These are phyloP conservation scores for Pygocentrus nattereri DNA, from an alignment of 2,797 vertebrate genomes.

Conservation along the genomic window DNA sequence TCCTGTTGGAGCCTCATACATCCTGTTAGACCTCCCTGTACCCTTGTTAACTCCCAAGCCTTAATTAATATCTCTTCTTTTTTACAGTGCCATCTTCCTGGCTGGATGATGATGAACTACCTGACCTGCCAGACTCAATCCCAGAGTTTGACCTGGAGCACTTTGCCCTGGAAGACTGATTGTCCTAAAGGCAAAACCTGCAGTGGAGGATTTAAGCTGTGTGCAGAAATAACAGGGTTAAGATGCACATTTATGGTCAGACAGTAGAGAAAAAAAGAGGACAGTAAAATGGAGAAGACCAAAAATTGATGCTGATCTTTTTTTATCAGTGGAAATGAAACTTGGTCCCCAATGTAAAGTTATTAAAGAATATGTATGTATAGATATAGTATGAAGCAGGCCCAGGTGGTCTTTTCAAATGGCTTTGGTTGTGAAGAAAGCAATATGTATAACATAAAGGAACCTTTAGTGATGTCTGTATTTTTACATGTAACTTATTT, in stretches of 20 bases:
- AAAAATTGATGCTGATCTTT: background rate
- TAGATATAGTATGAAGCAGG: background rate
- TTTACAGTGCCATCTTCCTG: slow-evolving; percentile 53
- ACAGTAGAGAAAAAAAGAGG: background rate
- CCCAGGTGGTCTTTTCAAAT: background rate
- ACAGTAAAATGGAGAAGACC: background rate
- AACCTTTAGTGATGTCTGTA: background rate
- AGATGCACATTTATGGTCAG: background rate
- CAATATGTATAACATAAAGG: background rate
- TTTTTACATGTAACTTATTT: slow-evolving; percentile 1
- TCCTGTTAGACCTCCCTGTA: background rate
- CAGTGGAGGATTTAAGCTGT: slow-evolving; percentile 6
- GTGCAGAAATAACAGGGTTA: background rate
- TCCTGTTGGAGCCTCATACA: background rate
- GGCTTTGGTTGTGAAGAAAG: background rate
- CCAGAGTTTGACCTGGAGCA: slow-evolving; percentile 57
- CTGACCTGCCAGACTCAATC: slow-evolving; percentile 50
- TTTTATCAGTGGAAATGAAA: background rate
- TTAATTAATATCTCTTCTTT: background rate
- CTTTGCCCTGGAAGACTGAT: slow-evolving; percentile 50
- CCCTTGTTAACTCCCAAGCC: background rate
- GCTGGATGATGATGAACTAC: slow-evolving; percentile 56
- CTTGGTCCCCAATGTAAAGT: background rate
- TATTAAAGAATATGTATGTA: background rate
- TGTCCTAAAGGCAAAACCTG: background rate